Percentiles rank a stretch among this genome's conserved stretches.
These are phyloP conservation scores for Branchipolynoe longqiensis DNA, from an alignment of 2,888 invertebrate species.

Conservation along the genomic window DNA sequence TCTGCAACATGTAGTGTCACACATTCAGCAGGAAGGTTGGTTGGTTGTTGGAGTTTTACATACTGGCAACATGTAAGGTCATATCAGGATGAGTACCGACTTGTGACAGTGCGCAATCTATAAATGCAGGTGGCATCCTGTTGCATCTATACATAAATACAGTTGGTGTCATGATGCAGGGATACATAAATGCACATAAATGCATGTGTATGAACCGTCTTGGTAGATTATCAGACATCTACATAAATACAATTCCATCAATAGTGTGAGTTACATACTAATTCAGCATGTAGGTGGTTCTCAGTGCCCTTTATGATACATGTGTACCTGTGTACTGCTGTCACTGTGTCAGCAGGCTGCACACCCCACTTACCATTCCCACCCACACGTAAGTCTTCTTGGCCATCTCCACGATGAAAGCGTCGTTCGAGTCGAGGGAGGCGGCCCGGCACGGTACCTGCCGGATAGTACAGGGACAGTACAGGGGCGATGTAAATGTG, in stretches of 20 bases:
- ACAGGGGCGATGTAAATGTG: background rate
- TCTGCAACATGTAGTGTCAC: background rate
- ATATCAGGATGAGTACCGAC: too few relatives aligned
- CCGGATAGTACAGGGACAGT: background rate
- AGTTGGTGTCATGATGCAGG: too few relatives aligned
- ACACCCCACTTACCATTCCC: conserved; percentile 85
- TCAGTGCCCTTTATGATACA: background rate
- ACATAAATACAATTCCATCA: background rate
- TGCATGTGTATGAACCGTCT: too few relatives aligned
- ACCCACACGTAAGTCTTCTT: conserved; percentile 89
- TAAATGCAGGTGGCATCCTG: too few relatives aligned
- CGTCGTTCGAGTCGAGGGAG: conserved; percentile 89
- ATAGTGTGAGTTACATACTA: background rate
- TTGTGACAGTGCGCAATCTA: too few relatives aligned
- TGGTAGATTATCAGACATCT: too few relatives aligned
- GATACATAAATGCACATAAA: too few relatives aligned
- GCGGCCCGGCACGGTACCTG: conserved; percentile 81
- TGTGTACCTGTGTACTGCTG: background rate
- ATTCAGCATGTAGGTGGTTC: background rate
- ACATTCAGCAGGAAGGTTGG: background rate
- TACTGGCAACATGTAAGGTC: too few relatives aligned
- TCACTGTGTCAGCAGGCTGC: background rate
- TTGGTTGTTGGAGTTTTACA: too few relatives aligned
- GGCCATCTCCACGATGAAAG: conserved; percentile 89
- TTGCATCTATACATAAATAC: too few relatives aligned